phyloP scores from a whole-genome alignment of 1,140 invertebrate species.

The Drosophila sechellia region DNA sequence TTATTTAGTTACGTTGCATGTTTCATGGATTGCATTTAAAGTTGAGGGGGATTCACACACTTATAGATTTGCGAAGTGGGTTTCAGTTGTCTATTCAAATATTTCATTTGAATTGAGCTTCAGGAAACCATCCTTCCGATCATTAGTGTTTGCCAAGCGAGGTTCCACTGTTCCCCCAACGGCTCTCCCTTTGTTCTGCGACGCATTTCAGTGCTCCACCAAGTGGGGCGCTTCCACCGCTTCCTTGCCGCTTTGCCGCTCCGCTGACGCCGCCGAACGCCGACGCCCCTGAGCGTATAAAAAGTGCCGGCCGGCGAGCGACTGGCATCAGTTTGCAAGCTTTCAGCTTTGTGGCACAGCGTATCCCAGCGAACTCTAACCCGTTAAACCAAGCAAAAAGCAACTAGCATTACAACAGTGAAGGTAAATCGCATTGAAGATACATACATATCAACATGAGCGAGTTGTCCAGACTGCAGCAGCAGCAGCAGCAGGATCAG shows the following conservation, averaged over 20 bases:
- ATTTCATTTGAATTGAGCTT: too few relatives aligned
- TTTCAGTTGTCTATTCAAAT: too few relatives aligned
- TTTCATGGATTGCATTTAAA: too few relatives aligned
- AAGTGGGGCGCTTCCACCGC: neutral
- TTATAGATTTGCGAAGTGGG: too few relatives aligned
- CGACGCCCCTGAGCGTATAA: constrained; percentile 45
- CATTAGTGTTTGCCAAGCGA: too few relatives aligned
- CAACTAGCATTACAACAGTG: constrained; percentile 1
- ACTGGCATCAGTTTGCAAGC: constrained; percentile 46
- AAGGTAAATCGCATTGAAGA: neutral
- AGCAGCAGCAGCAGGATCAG: constrained; percentile 1
- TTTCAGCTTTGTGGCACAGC: constrained; percentile 31
- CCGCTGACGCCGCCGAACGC: constrained; percentile 5
- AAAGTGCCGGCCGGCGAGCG: constrained; percentile 66
- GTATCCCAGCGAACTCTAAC: neutral
- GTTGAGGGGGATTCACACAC: too few relatives aligned
- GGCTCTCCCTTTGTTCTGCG: constrained; percentile 34
- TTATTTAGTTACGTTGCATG: too few relatives aligned
- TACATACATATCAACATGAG: constrained; percentile 7
- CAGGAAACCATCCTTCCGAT: too few relatives aligned
- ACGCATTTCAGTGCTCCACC: constrained; percentile 40
- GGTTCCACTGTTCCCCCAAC: constrained; percentile 7
- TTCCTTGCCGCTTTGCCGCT: neutral
- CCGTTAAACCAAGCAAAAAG: neutral
- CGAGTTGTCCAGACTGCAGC: constrained; percentile 14